These are phyloP conservation scores for Schlechtendalia chinensis DNA, from an alignment of 1,140 invertebrate species.

Conservation along the genomic window DNA sequence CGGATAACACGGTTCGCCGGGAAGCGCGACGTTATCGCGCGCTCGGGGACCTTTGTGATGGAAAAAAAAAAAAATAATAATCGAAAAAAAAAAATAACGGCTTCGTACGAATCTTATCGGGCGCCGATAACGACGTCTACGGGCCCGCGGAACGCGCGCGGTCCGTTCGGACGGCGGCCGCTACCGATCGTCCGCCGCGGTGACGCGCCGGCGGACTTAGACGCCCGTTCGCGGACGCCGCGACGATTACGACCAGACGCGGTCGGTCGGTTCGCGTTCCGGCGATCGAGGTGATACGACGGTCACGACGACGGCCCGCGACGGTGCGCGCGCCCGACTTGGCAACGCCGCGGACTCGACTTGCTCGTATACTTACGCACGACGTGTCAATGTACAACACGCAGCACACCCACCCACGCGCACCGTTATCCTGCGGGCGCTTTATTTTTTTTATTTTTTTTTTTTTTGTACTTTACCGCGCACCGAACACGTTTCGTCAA, in stretches of 20 bases:
- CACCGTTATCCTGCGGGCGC: slow-evolving; percentile 39
- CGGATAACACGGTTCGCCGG: no score
- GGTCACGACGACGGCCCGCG: neutral
- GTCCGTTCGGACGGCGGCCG: neutral
- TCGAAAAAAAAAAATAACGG: no score
- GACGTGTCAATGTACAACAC: neutral
- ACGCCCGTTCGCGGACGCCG: no score
- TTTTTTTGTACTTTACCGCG: no score
- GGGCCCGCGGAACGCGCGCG: slow-evolving; percentile 36
- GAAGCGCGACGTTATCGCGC: no score
- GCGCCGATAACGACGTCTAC: slow-evolving; percentile 30
- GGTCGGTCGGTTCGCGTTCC: no score
- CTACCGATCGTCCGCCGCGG: no score
- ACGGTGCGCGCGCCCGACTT: neutral
- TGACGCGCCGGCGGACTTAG: no score
- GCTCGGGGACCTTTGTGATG: no score
- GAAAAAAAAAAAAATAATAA: no score
- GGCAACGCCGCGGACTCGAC: slow-evolving; percentile 25
- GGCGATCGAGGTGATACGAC: no score
- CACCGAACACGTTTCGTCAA: slow-evolving; percentile 35
- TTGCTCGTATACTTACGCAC: slow-evolving; percentile 24
- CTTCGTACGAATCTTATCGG: slow-evolving; percentile 40
- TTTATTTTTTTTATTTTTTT: slow-evolving; percentile 39
- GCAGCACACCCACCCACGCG: neutral
- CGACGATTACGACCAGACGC: no score